Percentiles rank a stretch among this genome's conserved stretches.
These are phyloP conservation scores for Phocides pigmalion DNA, from an alignment of 1,140 invertebrate genomes.

Conservation along the genomic window DNA sequence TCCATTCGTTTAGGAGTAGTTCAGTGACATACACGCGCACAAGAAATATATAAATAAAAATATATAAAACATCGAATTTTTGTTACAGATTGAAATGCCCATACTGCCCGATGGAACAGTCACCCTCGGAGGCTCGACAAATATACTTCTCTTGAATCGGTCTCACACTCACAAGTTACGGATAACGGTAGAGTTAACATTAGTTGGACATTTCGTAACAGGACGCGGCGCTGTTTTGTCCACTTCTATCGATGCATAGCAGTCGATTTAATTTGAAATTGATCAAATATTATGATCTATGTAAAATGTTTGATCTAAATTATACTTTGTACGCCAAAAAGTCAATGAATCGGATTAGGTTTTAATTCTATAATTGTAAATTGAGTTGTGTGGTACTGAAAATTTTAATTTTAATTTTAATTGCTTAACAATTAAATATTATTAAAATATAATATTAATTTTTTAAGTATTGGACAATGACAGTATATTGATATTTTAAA, in stretches of 20 bases:
- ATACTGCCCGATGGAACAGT: constrained; percentile 98
- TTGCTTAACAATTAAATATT: too few species aligned
- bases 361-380: background rate
- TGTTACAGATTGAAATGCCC: constrained; percentile 96
- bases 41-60: too few species aligned
- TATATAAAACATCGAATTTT: background rate
- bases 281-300: constrained; percentile 10
- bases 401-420: background rate
- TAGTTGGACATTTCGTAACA: constrained; percentile 2
- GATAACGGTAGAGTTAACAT: constrained; percentile 20
- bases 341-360: background rate
- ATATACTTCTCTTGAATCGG: constrained; percentile 91
- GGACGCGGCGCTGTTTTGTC: background rate
- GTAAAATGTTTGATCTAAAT: background rate
- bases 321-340: background rate
- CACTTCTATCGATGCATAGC: constrained; percentile 17
- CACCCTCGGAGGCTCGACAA: constrained; percentile 94
- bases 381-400: background rate
- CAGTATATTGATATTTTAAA: too few species aligned
- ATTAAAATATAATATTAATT: too few species aligned
- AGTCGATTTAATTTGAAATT: constrained; percentile 3
- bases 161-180: background rate
- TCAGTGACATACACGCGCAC: too few species aligned
- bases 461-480: too few species aligned
- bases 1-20: too few species aligned